Evolutionary conservation across 2,797 vertebrate species (phyloP).

Genomic region (Onychomys arenicola): DNA sequence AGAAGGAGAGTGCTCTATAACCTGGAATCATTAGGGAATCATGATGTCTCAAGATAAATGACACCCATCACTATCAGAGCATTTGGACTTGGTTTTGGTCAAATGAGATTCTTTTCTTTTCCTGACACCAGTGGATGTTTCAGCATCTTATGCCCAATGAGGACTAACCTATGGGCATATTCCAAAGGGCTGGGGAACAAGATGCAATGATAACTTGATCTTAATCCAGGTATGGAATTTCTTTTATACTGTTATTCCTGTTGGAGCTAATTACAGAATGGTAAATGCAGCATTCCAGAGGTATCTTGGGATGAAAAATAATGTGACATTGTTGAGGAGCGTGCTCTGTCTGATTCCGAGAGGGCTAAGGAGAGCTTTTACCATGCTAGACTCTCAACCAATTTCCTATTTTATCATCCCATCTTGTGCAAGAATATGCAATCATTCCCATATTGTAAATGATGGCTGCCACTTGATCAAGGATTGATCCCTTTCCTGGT

Average conservation of each 20-base stretch:
- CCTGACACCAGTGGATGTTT: not conserved
- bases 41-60: not conserved
- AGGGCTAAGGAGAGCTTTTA: not conserved
- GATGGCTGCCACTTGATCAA: not conserved
- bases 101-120: not conserved
- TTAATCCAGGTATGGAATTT: slow-evolving; percentile 31
- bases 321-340: not conserved
- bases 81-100: not conserved
- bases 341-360: not conserved
- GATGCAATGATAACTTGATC: slow-evolving; percentile 18
- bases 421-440: not conserved
- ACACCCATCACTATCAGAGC: not conserved
- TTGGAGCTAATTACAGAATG: not conserved
- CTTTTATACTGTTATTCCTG: not conserved
- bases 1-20: not conserved
- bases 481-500: not conserved
- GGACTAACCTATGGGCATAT: not conserved
- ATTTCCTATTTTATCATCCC: not conserved
- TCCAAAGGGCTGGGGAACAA: slow-evolving; percentile 17
- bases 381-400: not conserved
- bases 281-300: slow-evolving; percentile 26
- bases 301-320: slow-evolving; percentile 19
- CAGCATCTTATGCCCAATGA: not conserved
- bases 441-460: not conserved
- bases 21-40: not conserved